Conservation (phyloP, 2,888 invertebrate genomes). For the Monoplex corrugatus region DNA sequence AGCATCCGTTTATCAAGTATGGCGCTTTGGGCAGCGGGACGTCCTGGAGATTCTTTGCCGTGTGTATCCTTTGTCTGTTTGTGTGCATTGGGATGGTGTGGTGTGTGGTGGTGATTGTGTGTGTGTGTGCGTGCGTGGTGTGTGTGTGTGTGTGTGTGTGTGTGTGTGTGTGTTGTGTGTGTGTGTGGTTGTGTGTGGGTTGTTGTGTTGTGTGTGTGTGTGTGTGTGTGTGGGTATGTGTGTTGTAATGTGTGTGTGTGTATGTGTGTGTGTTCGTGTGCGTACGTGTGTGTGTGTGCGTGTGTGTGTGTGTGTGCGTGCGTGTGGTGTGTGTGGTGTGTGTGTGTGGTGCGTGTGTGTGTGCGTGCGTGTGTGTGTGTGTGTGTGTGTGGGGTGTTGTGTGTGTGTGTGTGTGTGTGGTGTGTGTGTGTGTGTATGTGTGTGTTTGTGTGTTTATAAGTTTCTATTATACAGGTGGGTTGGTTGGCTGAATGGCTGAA, state of each 20-base stretch:
- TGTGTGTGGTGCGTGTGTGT: neutral
- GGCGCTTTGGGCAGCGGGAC: constrained; percentile 98
- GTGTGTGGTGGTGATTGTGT: neutral
- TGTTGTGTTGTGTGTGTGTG: neutral
- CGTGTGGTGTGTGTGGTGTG: neutral
- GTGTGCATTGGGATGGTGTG: neutral
- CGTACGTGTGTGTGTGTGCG: neutral
- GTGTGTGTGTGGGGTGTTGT: neutral
- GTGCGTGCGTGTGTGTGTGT: neutral
- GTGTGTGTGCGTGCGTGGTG: neutral
- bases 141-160: neutral
- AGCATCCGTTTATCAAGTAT: constrained; percentile 98
- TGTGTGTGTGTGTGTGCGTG: neutral
- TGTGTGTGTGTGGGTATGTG: no score
- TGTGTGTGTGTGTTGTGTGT: neutral
- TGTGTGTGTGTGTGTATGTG: no score
- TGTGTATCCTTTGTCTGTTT: constrained; percentile 79
- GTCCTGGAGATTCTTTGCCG: constrained; percentile 96
- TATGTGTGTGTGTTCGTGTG: neutral
- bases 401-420: no score
- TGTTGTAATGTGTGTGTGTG: no score
- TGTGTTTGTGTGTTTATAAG: no score
- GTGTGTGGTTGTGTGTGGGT: neutral
- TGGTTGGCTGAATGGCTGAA: no score
- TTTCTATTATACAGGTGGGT: no score